Conservation (phyloP, 2,797 vertebrate genomes). For the Pipistrellus kuhlii region DNA sequence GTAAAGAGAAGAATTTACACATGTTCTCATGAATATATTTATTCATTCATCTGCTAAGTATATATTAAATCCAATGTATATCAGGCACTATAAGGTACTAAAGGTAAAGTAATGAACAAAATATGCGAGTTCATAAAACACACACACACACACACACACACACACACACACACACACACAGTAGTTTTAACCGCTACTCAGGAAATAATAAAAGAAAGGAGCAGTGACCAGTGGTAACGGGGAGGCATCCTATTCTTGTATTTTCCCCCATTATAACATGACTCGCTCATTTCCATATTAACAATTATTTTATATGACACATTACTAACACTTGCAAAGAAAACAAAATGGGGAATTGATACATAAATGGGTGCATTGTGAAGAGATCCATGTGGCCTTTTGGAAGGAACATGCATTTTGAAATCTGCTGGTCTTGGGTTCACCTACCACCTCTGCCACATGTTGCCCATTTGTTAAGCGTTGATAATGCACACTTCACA, state of each 20-base stretch:
- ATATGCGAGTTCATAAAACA: background rate
- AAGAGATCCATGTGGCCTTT: background rate
- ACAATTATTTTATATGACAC: background rate
- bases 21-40: background rate
- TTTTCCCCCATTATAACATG: background rate
- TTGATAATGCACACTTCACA: background rate
- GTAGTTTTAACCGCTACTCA: background rate
- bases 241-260: background rate
- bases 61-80: background rate
- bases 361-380: background rate
- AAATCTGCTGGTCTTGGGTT: background rate
- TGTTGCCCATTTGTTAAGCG: background rate
- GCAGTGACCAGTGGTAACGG: accelerated
- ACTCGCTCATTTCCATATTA: background rate
- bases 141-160: background rate
- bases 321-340: background rate
- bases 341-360: background rate
- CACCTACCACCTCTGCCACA: background rate
- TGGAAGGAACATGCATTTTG: background rate
- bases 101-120: background rate
- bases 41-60: background rate
- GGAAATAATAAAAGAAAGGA: background rate
- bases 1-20: background rate
- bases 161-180: background rate
- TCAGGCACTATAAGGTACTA: background rate